These are phyloP conservation scores for Hippolais icterina DNA, from an alignment of 2,113 vertebrate species.

Conservation along the genomic window DNA sequence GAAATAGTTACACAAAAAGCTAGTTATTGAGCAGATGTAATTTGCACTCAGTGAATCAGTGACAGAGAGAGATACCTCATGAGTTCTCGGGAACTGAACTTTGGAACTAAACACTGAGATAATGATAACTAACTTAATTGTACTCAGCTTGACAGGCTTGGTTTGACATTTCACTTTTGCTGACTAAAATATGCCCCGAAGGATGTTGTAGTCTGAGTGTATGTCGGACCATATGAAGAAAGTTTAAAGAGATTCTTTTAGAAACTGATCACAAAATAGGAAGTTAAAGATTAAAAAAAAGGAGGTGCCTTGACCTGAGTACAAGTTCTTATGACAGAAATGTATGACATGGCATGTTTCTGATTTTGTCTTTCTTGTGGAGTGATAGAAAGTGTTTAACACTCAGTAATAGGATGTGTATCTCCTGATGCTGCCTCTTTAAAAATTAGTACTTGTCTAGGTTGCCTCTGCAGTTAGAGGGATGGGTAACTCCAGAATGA, in stretches of 20 bases:
- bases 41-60: background rate
- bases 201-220: background rate
- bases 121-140: background rate
- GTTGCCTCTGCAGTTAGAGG: background rate
- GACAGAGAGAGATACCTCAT: background rate
- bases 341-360: background rate
- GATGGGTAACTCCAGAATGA: background rate
- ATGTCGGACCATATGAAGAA: background rate
- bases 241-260: background rate
- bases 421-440: background rate
- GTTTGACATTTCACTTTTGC: background rate
- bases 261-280: background rate
- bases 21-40: background rate
- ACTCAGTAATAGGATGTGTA: accelerated
- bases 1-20: background rate
- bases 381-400: background rate
- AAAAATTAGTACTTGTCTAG: background rate
- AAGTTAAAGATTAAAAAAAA: background rate
- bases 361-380: background rate
- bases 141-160: background rate
- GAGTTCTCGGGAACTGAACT: background rate
- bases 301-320: background rate
- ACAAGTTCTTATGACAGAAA: background rate
- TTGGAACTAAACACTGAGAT: background rate
- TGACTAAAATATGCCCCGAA: background rate